Conservation (phyloP, 2,888 invertebrate species). For the Ormyrus rosae region DNA sequence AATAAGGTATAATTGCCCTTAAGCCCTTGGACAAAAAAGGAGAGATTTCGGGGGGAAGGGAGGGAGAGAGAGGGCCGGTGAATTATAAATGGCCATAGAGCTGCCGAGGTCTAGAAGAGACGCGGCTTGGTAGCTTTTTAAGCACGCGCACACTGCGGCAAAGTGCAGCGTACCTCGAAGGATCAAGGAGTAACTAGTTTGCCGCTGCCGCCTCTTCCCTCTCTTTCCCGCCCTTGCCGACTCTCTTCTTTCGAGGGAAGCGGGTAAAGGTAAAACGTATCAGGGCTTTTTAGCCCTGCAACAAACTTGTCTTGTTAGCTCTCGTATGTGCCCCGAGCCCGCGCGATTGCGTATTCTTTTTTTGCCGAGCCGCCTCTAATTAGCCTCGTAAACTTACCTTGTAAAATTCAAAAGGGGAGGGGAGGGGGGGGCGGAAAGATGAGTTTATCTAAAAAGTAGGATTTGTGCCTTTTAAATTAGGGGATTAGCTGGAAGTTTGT, state of each 20-base stretch:
- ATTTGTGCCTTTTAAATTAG: too few species aligned
- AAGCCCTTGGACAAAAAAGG: not conserved
- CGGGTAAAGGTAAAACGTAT: conserved; percentile 33
- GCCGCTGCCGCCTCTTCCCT: conserved; percentile 3
- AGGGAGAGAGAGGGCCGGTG: not conserved
- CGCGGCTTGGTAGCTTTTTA: too few species aligned
- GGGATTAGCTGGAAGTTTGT: too few species aligned
- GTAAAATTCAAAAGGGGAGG: not conserved
- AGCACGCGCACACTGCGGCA: not conserved
- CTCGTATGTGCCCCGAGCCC: not conserved
- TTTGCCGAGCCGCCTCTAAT: conserved; percentile 23
- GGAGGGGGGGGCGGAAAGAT: too few species aligned
- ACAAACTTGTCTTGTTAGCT: conserved; percentile 46
- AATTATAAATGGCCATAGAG: conserved; percentile 40
- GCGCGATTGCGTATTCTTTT: conserved; percentile 31
- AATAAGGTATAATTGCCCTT: conserved; percentile 27
- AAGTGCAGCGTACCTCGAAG: conserved; percentile 39
- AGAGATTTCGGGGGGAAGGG: too few species aligned
- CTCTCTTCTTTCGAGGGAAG: not conserved
- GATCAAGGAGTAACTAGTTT: conserved; percentile 42
- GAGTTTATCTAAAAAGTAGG: too few species aligned
- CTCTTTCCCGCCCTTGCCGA: not conserved
- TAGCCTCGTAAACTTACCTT: conserved; percentile 35
- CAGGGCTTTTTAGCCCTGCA: conserved; percentile 23
- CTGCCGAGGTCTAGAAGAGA: conserved; percentile 4